Evolutionary conservation across 1,140 invertebrate species (phyloP), one percentile per base, ranked within the genome.

Genomic region (Caenorhabditis latens): DNA sequence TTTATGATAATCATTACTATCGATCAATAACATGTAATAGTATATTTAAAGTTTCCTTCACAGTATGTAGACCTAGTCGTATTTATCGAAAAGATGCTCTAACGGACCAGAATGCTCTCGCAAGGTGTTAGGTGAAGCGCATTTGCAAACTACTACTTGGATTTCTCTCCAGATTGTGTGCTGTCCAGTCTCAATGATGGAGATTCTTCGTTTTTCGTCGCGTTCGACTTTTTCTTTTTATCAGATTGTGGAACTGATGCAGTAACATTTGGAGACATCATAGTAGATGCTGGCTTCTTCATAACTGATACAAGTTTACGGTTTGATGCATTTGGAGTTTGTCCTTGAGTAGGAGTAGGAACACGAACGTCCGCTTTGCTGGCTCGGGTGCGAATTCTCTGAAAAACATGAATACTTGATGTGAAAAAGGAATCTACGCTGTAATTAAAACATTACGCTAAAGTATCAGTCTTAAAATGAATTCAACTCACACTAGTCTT

Each of bases 141-240:
- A 32, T 32, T 32, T 32, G 32, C 2, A 32, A 32, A 32, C 32
- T 0, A 32, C 32, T 32, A 32, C 32, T 32, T 32, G 2, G 32
- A 58, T 58, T 58, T 58, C 3, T 67, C 40, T 67, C 63, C 63
- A 14, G 63, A 67, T 67, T 67, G 63, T 40, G 63, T 67, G 9
- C 40, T 67, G 32, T 67, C 63, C 63, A 40, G 9, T 67, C 40
- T 67, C 63, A 67, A 67, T 14, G 24, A 32, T 16, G n/a, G 14
- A 8, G 13, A 16, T n/a, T 58, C 57, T 6, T 16, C 61, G 19
- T 32, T 21, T 32, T 24, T 63, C 61, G 4, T 63, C 55, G 13
- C 57, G 7, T 7, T 61, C 57, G 13, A 4, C 57, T 61, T n/a
- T 24, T 61, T n/a, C n/a, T 65, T 65, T 9, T 42, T 40, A 11